phyloP scores from a whole-genome alignment of 2,888 invertebrate genomes.

The Onchidella celtica region DNA sequence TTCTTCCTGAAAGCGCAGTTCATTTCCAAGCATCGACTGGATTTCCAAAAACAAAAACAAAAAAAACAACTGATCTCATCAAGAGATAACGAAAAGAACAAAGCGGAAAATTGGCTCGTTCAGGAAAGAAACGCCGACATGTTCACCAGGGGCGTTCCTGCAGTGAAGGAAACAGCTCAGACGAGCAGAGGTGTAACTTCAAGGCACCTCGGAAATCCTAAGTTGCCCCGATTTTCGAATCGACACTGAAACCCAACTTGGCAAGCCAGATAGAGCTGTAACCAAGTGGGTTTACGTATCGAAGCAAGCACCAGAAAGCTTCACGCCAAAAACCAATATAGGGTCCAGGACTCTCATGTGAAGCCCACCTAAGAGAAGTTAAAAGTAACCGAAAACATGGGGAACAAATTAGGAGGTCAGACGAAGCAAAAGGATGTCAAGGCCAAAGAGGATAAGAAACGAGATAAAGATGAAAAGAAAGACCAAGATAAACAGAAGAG shows the following conservation, averaged over 20 bases:
- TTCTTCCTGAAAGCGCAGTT: no score
- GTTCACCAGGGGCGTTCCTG: no score
- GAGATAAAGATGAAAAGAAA: constrained; percentile 46
- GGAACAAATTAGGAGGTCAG: constrained; percentile 50
- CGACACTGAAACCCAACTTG: background rate
- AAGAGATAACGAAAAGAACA: background rate
- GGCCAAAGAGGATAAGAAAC: constrained; percentile 39
- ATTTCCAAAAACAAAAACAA: no score
- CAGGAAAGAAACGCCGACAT: no score
- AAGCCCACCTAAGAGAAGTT: background rate
- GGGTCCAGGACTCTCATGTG: background rate
- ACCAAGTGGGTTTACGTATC: no score
- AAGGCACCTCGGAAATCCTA: background rate
- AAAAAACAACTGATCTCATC: background rate
- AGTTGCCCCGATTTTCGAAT: background rate
- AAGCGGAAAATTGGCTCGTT: background rate
- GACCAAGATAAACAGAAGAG: constrained; percentile 41
- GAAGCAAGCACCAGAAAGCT: no score
- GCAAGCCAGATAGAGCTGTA: no score
- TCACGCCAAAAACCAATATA: background rate
- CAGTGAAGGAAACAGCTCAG: background rate
- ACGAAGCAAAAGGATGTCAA: constrained; percentile 39
- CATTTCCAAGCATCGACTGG: no score
- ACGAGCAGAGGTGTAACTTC: background rate
- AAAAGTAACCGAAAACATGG: constrained; percentile 35